A percentile compares a stretch with the other conserved stretches of the same genome.
Evolutionary conservation across 1,140 invertebrate genomes (phyloP).

Genomic region (Bombus impatiens): DNA sequence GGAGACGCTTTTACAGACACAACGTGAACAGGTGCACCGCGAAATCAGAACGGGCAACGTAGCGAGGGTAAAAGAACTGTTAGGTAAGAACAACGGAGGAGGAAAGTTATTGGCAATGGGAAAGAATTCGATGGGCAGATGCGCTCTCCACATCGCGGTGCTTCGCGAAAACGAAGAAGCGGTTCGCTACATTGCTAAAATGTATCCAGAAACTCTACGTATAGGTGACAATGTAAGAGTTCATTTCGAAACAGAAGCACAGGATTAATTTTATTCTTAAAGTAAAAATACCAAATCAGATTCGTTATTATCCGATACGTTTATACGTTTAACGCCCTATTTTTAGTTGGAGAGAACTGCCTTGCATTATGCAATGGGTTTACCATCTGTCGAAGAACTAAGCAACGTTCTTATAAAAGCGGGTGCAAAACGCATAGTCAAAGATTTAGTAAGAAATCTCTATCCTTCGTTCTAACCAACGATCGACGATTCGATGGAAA

Average conservation of each 20-base stretch:
- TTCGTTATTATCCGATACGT: too few species aligned
- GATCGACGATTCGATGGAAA: not conserved
- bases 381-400: conserved; percentile 90
- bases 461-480: not conserved
- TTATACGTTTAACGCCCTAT: conserved; percentile 49
- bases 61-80: conserved; percentile 84
- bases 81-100: conserved; percentile 83
- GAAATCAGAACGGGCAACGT: conserved; percentile 87
- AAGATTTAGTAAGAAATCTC: conserved; percentile 87
- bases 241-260: not conserved
- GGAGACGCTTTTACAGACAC: conserved; percentile 82
- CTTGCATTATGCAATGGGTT: conserved; percentile 94
- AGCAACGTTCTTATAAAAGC: conserved; percentile 90
- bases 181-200: conserved; percentile 88
- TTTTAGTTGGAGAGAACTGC: conserved; percentile 91
- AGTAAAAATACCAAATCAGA: not conserved
- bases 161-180: conserved; percentile 90
- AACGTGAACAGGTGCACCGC: conserved; percentile 89
- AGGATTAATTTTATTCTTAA: not conserved
- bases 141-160: conserved; percentile 91
- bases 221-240: conserved; percentile 92
- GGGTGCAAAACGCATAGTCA: conserved; percentile 90
- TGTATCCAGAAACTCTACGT: conserved; percentile 88
- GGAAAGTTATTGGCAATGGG: conserved; percentile 87
- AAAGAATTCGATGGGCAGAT: conserved; percentile 88